Percentiles rank a stretch among this genome's conserved stretches.
These are phyloP conservation scores for Toxonevra muliebris DNA, from an alignment of 2,888 invertebrate genomes.

Conservation along the genomic window DNA sequence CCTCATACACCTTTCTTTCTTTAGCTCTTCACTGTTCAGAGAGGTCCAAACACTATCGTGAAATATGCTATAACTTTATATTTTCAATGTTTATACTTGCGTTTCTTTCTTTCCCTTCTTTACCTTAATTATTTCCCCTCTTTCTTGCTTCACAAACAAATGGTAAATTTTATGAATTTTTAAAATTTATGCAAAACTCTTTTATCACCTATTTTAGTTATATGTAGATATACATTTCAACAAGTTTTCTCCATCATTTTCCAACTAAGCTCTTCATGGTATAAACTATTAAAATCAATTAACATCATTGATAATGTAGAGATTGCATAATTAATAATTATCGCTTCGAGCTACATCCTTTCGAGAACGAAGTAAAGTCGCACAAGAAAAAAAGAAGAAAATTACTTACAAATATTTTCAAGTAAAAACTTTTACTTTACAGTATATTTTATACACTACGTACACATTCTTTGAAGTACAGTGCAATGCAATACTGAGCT, in stretches of 20 bases:
- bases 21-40: too few species aligned
- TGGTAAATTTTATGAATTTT: too few species aligned
- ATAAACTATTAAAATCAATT: slow-evolving; percentile 38
- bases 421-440: not conserved
- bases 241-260: slow-evolving; percentile 13
- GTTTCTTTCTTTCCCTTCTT: too few species aligned
- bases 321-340: slow-evolving; percentile 48
- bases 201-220: too few species aligned
- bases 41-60: too few species aligned
- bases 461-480: not conserved
- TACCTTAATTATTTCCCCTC: too few species aligned
- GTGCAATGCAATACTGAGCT: too few species aligned
- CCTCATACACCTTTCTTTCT: too few species aligned
- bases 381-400: slow-evolving; percentile 4
- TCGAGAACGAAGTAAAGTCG: slow-evolving; percentile 5
- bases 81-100: too few species aligned
- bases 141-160: too few species aligned
- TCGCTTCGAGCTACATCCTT: slow-evolving; percentile 34
- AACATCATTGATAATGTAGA: slow-evolving; percentile 47
- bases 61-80: too few species aligned
- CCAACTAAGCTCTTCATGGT: not conserved
- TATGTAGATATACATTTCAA: slow-evolving; percentile 1
- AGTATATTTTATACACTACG: not conserved
- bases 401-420: not conserved
- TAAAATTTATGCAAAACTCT: too few species aligned